phyloP scores from a whole-genome alignment of 2,797 vertebrate species.

The Cynodonichthys magdalenae region DNA sequence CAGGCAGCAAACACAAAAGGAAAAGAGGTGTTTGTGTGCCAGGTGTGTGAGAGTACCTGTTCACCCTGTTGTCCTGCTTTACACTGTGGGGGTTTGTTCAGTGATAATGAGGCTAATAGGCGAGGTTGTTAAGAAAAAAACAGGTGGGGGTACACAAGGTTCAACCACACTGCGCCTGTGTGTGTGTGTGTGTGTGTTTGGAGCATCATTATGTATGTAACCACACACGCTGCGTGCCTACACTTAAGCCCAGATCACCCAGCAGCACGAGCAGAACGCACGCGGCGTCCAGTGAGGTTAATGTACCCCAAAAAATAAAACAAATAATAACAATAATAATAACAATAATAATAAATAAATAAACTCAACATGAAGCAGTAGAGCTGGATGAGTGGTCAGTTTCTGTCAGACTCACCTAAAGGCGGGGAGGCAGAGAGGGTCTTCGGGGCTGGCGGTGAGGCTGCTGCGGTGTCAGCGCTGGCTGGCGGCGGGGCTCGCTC shows the following conservation, averaged over 20 bases:
- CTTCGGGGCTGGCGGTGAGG: slow-evolving; percentile 59
- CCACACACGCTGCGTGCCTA: slow-evolving; percentile 56
- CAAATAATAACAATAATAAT: too few relatives aligned
- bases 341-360: too few relatives aligned
- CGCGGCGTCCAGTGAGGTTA: slow-evolving; percentile 57
- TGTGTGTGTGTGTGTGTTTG: slow-evolving; percentile 13
- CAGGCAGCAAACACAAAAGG: slow-evolving; percentile 35
- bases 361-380: slow-evolving; percentile 69
- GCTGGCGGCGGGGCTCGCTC: slow-evolving; percentile 53
- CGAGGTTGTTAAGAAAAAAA: slow-evolving; percentile 33
- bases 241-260: slow-evolving; percentile 64
- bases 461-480: slow-evolving; percentile 66
- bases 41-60: slow-evolving; percentile 4
- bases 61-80: background rate
- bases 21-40: slow-evolving; percentile 7
- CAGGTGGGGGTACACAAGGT: slow-evolving; percentile 52
- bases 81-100: slow-evolving; percentile 21
- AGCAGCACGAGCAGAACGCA: slow-evolving; percentile 50
- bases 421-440: slow-evolving; percentile 50
- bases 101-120: slow-evolving; percentile 42
- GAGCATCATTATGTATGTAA: slow-evolving; percentile 38
- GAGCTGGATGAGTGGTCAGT: slow-evolving; percentile 70
- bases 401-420: slow-evolving; percentile 71
- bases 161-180: slow-evolving; percentile 21
- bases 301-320: too few relatives aligned